Evolutionary conservation across 2,888 invertebrate genomes (phyloP).

Genomic region (Tetranychus piercei): DNA sequence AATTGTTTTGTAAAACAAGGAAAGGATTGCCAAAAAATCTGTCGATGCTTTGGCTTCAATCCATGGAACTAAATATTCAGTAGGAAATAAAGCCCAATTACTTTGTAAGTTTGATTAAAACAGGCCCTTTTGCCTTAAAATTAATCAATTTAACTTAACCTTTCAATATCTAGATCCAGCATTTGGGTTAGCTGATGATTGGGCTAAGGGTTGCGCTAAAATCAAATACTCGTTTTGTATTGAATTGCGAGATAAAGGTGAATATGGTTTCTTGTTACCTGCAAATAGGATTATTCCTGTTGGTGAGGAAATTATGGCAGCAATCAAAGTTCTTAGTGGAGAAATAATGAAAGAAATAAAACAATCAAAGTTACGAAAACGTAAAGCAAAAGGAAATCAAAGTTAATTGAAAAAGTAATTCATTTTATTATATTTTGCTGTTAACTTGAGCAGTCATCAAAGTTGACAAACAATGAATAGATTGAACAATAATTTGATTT

Average conservation of each 20-base stretch:
- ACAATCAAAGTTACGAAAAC: neutral
- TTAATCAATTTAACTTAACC: neutral
- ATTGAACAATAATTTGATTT: neutral
- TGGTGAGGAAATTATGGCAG: slow-evolving; percentile 26
- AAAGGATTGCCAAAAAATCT: neutral
- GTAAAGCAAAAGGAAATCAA: neutral
- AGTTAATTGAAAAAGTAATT: too few relatives aligned
- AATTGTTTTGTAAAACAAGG: neutral
- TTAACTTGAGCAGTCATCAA: too few relatives aligned
- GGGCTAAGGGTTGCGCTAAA: slow-evolving; percentile 26
- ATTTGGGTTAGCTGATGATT: slow-evolving; percentile 27
- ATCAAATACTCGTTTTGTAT: slow-evolving; percentile 25
- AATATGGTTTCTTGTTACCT: slow-evolving; percentile 27
- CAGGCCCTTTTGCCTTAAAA: neutral
- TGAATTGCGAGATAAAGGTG: slow-evolving; percentile 27
- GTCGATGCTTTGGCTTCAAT: neutral
- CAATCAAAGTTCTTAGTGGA: slow-evolving; percentile 17
- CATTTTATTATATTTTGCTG: too few relatives aligned
- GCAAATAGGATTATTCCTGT: slow-evolving; percentile 26
- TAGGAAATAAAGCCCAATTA: neutral
- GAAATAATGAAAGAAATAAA: neutral
- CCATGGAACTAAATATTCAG: neutral
- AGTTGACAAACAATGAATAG: neutral
- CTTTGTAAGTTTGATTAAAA: neutral
- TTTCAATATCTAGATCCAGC: slow-evolving; percentile 15